Evolutionary conservation across 2,797 vertebrate species (phyloP).

Genomic region (Sternotherus odoratus): DNA sequence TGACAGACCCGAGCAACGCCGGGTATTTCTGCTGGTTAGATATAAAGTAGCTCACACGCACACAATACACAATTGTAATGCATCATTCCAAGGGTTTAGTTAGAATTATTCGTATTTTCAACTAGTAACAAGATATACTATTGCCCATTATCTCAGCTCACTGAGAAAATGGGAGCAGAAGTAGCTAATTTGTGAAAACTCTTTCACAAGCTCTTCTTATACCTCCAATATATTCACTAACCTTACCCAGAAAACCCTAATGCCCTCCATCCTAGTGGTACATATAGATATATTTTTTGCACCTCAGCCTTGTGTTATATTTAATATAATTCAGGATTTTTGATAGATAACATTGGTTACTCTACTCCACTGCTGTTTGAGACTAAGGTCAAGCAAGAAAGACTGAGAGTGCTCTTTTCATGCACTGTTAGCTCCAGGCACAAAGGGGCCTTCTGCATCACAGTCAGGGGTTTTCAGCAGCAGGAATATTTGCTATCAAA

Average conservation of each 20-base stretch:
- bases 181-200: slow-evolving; percentile 1
- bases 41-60: not conserved
- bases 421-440: slow-evolving; percentile 66
- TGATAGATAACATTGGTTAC: slow-evolving; percentile 36
- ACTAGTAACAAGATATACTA: slow-evolving; percentile 32
- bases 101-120: slow-evolving; percentile 32
- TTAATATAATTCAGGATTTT: slow-evolving; percentile 10
- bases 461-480: slow-evolving; percentile 53
- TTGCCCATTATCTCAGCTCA: not conserved
- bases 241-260: not conserved
- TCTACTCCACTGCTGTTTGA: slow-evolving; percentile 43
- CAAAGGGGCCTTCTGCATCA: slow-evolving; percentile 59
- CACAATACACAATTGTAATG: not conserved
- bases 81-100: not conserved
- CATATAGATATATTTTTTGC: not conserved
- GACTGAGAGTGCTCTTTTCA: slow-evolving; percentile 55
- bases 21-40: too few species aligned
- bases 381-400: slow-evolving; percentile 67
- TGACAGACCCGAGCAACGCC: too few species aligned
- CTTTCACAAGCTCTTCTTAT: not conserved
- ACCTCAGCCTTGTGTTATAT: slow-evolving; percentile 1
- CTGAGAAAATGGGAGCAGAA: not conserved
- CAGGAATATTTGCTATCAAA: slow-evolving; percentile 44
- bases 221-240: not conserved
- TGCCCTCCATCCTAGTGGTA: not conserved